Evolutionary conservation across 2,888 invertebrate species (phyloP).

Genomic region (Apantesis nais): DNA sequence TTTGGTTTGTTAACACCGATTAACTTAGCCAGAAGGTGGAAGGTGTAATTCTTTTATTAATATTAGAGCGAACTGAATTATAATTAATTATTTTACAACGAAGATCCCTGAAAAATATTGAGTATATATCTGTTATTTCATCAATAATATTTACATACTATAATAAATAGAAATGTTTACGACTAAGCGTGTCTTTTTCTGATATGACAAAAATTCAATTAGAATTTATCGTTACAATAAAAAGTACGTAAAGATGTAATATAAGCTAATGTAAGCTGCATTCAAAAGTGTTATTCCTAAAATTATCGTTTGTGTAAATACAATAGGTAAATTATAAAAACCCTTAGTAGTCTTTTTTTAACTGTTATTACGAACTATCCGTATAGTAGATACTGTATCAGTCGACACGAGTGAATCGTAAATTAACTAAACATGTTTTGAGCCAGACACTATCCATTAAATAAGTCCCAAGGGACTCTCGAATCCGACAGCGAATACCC

Average conservation of each 20-base stretch:
- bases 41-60: too few species aligned
- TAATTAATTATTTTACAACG: too few species aligned
- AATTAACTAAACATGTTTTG: not conserved
- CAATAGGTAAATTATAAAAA: not conserved
- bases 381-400: not conserved
- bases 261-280: too few species aligned
- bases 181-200: not conserved
- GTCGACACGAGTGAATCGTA: not conserved
- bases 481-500: not conserved
- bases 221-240: not conserved
- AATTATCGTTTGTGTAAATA: not conserved
- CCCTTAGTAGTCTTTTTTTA: not conserved
- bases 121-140: too few species aligned
- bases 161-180: not conserved
- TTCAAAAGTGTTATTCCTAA: not conserved
- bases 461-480: not conserved
- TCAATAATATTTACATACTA: not conserved
- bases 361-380: not conserved
- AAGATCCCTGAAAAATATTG: too few species aligned
- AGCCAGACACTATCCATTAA: not conserved
- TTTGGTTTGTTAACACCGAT: too few species aligned
- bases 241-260: not conserved
- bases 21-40: too few species aligned
- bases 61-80: too few species aligned
- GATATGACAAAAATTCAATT: not conserved